A percentile compares a stretch with the other conserved stretches of the same genome.
Conservation (phyloP, 2,797 vertebrate species). For the Heliangelus exortis region DNA sequence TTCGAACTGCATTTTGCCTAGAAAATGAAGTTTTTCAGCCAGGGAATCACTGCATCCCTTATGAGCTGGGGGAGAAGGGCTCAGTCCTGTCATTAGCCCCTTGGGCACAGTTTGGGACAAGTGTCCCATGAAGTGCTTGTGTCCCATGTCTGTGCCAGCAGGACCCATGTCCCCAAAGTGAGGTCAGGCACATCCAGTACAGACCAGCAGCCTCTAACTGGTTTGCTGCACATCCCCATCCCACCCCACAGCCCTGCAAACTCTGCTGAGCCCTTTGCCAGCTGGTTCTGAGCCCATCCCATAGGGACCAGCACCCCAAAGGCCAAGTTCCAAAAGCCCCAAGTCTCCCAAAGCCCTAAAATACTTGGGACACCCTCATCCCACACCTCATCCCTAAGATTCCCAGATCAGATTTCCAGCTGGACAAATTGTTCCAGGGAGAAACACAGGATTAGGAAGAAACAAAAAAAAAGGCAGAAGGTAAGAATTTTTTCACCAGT, state of each 20-base stretch:
- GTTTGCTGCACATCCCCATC: neutral
- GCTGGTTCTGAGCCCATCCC: rapidly evolving
- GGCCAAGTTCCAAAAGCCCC: neutral
- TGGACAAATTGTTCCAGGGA: neutral
- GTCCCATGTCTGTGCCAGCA: rapidly evolving
- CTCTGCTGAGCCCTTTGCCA: neutral
- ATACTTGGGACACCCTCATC: neutral
- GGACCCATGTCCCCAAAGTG: rapidly evolving
- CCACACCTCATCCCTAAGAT: neutral
- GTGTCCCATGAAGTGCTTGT: rapidly evolving
- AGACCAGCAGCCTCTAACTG: no score
- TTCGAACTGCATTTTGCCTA: rapidly evolving
- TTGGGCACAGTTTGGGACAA: rapidly evolving
- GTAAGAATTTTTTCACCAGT: neutral
- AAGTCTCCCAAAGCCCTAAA: neutral
- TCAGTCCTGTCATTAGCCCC: rapidly evolving
- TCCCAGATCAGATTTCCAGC: neutral
- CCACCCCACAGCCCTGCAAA: neutral
- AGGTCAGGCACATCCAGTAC: rapidly evolving
- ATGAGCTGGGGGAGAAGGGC: rapidly evolving
- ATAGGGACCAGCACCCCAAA: neutral
- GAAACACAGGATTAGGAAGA: rapidly evolving
- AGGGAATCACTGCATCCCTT: rapidly evolving
- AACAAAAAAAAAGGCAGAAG: neutral
- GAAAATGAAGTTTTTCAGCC: neutral